These are phyloP conservation scores for Heterodera filipjevi DNA, from an alignment of 2,888 invertebrate species.

Conservation along the genomic window DNA sequence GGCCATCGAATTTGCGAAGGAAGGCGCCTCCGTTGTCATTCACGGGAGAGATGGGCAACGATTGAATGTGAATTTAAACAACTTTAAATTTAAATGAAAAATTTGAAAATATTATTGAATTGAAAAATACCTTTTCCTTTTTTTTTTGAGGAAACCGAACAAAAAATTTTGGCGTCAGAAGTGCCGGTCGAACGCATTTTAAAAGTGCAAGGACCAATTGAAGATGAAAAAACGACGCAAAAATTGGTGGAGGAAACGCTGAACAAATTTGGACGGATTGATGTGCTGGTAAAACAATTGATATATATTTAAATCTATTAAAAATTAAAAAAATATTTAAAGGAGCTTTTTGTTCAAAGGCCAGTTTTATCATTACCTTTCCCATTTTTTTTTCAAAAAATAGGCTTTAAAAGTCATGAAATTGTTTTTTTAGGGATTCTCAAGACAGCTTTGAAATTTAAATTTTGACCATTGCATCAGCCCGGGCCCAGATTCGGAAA, in stretches of 20 bases:
- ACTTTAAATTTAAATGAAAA: neutral
- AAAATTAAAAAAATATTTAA: neutral
- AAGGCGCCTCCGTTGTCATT: constrained; percentile 5
- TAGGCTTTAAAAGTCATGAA: no score
- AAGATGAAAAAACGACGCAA: constrained; percentile 15
- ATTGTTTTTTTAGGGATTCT: no score
- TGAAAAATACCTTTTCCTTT: neutral
- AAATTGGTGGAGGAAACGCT: constrained; percentile 7
- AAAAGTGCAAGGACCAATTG: constrained; percentile 16
- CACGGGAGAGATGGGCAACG: neutral
- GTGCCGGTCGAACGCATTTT: constrained; percentile 15
- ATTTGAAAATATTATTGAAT: neutral
- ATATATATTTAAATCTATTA: no score
- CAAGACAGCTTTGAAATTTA: no score
- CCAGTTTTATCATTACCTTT: no score
- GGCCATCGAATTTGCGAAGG: constrained; percentile 14
- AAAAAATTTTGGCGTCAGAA: neutral
- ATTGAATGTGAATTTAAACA: neutral
- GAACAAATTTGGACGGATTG: constrained; percentile 24
- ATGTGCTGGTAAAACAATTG: constrained; percentile 9
- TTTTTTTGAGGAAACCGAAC: constrained; percentile 10
- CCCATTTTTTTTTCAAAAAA: no score
- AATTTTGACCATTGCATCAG: no score
- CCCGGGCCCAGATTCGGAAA: no score
- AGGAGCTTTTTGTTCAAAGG: no score